Conservation (phyloP, 2,888 invertebrate genomes). For the Dorcus parallelipipedus region DNA sequence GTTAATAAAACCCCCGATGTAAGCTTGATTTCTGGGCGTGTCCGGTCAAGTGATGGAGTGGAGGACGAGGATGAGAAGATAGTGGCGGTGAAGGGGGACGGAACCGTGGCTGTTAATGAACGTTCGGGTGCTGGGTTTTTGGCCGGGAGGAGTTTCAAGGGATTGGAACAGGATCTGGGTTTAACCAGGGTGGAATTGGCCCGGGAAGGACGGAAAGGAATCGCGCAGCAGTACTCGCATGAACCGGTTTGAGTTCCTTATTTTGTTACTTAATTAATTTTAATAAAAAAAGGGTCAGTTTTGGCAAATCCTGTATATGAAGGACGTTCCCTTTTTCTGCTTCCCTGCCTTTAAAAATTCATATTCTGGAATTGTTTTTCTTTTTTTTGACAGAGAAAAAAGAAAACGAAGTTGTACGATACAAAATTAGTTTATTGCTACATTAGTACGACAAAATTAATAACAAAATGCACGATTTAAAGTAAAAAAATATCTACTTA, state of each 20-base stretch:
- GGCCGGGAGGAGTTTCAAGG: slow-evolving; percentile 74
- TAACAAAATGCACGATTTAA: no score
- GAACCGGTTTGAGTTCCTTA: slow-evolving; percentile 40
- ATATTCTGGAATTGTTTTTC: no score
- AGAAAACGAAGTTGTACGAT: no score
- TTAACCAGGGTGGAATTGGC: slow-evolving; percentile 66
- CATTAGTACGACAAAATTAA: no score
- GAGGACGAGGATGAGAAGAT: slow-evolving; percentile 29
- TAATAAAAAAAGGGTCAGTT: no score
- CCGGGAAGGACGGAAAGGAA: slow-evolving; percentile 71
- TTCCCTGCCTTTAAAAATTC: no score
- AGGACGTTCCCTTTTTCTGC: no score
- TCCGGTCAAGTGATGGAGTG: slow-evolving; percentile 43
- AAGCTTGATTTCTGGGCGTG: slow-evolving; percentile 71
- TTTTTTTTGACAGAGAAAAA: no score
- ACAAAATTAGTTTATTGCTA: no score
- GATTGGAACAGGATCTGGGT: slow-evolving; percentile 78
- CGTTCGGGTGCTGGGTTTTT: slow-evolving; percentile 64
- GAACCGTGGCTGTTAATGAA: slow-evolving; percentile 51
- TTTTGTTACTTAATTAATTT: no score
- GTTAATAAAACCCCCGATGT: slow-evolving; percentile 54
- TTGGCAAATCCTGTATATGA: no score
- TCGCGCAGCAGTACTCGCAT: slow-evolving; percentile 67
- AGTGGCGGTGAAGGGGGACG: slow-evolving; percentile 44
- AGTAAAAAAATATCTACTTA: no score